Evolutionary conservation across 2,113 vertebrate genomes (phyloP).

Genomic region (Nannobrachium achirus): DNA sequence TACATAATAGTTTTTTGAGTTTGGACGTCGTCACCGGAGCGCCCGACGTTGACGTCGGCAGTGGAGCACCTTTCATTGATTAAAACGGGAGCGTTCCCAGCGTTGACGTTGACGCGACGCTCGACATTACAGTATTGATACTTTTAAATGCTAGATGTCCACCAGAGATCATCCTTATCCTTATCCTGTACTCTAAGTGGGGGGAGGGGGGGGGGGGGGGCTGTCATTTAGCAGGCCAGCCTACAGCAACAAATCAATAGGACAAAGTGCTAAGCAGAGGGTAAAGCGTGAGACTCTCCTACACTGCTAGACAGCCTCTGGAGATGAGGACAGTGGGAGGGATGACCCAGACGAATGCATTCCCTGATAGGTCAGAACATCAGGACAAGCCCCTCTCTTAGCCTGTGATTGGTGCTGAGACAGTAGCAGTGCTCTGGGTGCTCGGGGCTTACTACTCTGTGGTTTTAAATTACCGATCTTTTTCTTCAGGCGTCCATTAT

Average conservation of each 20-base stretch:
- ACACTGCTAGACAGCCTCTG: constrained; percentile 35
- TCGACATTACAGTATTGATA: no score
- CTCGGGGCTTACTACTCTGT: constrained; percentile 32
- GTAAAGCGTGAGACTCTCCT: constrained; percentile 38
- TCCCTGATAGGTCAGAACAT: constrained; percentile 42
- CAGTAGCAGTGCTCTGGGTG: constrained; percentile 18
- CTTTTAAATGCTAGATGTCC: no score
- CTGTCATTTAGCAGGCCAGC: neutral
- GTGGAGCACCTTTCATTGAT: no score
- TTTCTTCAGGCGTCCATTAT: constrained; percentile 58
- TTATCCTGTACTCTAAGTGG: constrained; percentile 17
- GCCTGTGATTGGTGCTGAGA: constrained; percentile 49
- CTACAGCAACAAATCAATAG: constrained; percentile 54
- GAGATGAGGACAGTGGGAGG: constrained; percentile 43
- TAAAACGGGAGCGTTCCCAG: no score
- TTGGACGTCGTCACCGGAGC: no score
- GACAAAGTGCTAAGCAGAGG: constrained; percentile 51
- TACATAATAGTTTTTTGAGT: no score
- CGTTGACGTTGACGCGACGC: no score
- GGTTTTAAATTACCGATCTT: constrained; percentile 51
- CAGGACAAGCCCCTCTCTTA: neutral
- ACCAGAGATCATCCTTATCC: no score
- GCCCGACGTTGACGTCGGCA: no score
- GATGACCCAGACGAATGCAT: constrained; percentile 35
- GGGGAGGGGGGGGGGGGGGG: constrained; percentile 9